Conservation (phyloP, 2,113 vertebrate species). For the Pipa parva region DNA sequence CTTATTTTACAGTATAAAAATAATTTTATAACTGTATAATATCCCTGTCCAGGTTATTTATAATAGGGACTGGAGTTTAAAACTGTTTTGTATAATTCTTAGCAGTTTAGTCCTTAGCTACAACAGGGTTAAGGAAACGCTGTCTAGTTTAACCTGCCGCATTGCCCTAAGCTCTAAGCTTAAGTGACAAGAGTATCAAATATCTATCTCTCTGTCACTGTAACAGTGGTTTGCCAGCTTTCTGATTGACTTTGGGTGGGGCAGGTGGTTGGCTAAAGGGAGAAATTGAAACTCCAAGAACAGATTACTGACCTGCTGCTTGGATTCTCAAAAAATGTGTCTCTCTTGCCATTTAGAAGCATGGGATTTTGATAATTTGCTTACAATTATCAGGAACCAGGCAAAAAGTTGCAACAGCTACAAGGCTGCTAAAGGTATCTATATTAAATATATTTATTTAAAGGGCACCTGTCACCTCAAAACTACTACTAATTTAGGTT, state of each 20-base stretch:
- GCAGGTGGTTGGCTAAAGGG: slow-evolving; percentile 12
- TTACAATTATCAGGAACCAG: no score
- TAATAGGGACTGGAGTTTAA: neutral
- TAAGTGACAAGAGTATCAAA: slow-evolving; percentile 16
- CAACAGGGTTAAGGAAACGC: neutral
- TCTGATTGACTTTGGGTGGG: slow-evolving; percentile 23
- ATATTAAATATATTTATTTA: no score
- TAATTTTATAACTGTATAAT: neutral
- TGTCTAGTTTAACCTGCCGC: neutral
- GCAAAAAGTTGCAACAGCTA: no score
- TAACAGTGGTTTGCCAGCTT: slow-evolving; percentile 1
- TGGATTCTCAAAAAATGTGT: slow-evolving; percentile 9
- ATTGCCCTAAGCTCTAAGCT: slow-evolving; percentile 2
- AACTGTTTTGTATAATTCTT: neutral
- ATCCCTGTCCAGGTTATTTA: neutral
- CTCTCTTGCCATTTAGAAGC: slow-evolving; percentile 4
- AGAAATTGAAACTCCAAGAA: slow-evolving; percentile 18
- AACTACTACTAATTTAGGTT: no score
- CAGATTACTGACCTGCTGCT: slow-evolving; percentile 11
- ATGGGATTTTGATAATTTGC: no score
- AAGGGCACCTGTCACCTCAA: no score
- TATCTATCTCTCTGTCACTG: slow-evolving; percentile 9
- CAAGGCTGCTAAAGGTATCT: no score
- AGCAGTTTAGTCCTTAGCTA: neutral
- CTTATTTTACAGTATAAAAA: neutral